Percentiles rank a stretch among this genome's conserved stretches.
Conservation (phyloP, 2,888 invertebrate genomes). For the Eurytoma californica region DNA sequence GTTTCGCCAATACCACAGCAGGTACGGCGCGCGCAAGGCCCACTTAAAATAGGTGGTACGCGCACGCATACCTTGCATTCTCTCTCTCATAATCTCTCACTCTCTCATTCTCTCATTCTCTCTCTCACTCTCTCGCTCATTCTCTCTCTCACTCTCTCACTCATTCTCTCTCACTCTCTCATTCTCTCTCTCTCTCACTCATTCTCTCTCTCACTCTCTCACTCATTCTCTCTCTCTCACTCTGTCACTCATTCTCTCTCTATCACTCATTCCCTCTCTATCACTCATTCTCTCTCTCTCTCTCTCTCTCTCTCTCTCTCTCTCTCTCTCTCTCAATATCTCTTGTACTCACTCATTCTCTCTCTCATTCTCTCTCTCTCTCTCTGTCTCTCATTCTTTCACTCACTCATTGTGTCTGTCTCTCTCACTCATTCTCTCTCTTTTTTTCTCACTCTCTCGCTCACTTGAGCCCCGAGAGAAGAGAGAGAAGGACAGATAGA, state of each 20-base stretch:
- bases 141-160: too few relatives aligned
- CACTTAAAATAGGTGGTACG: slow-evolving; percentile 26
- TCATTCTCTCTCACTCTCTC: slow-evolving; percentile 10
- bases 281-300: slow-evolving; percentile 7
- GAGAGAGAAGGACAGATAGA: slow-evolving; percentile 4
- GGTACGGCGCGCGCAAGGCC: not conserved
- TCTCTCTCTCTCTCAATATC: too few relatives aligned
- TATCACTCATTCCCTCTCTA: too few relatives aligned
- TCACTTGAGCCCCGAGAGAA: not conserved
- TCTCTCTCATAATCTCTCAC: too few relatives aligned
- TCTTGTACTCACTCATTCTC: slow-evolving; percentile 11
- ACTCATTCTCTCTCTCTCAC: slow-evolving; percentile 1
- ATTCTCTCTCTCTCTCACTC: not conserved
- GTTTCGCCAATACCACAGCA: not conserved
- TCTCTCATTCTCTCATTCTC: slow-evolving; percentile 3
- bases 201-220: too few relatives aligned
- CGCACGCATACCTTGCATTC: slow-evolving; percentile 25
- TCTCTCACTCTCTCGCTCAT: not conserved
- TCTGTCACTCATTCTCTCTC: not conserved
- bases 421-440: slow-evolving; percentile 6
- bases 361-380: slow-evolving; percentile 2
- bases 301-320: not conserved
- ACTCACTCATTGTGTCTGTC: too few relatives aligned
- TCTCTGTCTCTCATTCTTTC: too few relatives aligned
- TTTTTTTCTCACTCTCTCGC: slow-evolving; percentile 10